Evolutionary conservation across 2,113 vertebrate species (phyloP), one percentile per base, ranked within the genome.

Genomic region (Xiphophorus hellerii): DNA sequence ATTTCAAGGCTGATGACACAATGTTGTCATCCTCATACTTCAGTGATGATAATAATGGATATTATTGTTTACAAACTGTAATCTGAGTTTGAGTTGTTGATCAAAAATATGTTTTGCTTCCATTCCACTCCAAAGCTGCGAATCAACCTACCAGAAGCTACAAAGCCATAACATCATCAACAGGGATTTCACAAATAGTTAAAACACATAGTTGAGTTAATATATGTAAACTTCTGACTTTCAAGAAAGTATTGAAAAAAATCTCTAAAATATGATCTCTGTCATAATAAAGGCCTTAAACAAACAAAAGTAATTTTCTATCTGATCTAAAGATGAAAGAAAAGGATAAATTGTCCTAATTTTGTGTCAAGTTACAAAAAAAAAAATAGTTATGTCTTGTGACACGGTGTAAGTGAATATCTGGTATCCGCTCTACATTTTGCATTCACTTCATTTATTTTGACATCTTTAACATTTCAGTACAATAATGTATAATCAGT

Each of bases 381-480:
- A 22, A 51, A 7, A 25, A 54, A 54, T 15, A 17, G 48, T 54
- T 54, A 54, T 0, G 25, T 25, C 51, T 58, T 58, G 9, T 58
- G 2, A 25, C 51, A 22, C 8, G 9, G 7, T 11, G 17, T 3
- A n/a, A 0, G 7, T 6, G 51, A 58, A n/a, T 25, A 58, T 58
- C 7, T n/a, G 7, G 51, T 9, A n/a, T 58, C 25, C 25, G 11
- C 51, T 58, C 7, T 81, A 79, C 82, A 84, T 88, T 88, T 82
- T 84, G 66, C 27, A 58, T 58, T 61, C 76, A 84, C 69, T 60
- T 33, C 28, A 58, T 74, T 72, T 0, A 81, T 61, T 80, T 82
- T 31, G 13, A 84, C 71, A 71, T 61, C 51, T 76, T 67, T 48
- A 60, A 76, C 35, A 61, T 68, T 62, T 69, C 2, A 48, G 17